Percentiles rank a stretch among this genome's conserved stretches.
Evolutionary conservation across 1,140 invertebrate species (phyloP).

Genomic region (Pseudomyrmex gracilis): DNA sequence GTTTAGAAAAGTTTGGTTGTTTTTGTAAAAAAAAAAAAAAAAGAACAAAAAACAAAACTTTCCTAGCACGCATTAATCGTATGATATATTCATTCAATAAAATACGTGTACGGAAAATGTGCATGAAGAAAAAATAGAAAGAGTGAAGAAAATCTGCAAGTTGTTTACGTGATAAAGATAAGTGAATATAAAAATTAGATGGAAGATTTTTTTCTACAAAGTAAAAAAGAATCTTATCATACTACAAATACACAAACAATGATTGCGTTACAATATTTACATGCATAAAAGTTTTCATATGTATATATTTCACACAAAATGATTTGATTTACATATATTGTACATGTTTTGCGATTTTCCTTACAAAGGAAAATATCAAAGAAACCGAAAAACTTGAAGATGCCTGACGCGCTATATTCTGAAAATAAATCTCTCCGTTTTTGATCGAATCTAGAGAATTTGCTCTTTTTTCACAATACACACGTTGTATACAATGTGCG

Average conservation of each 20-base stretch:
- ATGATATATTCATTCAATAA: neutral
- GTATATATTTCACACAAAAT: too few relatives aligned
- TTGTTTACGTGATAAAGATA: too few relatives aligned
- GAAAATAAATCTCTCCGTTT: neutral
- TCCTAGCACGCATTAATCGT: too few relatives aligned
- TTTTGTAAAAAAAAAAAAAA: neutral
- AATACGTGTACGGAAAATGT: neutral
- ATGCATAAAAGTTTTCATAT: too few relatives aligned
- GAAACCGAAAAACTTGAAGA: conserved; percentile 39
- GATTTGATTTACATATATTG: neutral
- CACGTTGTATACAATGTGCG: neutral
- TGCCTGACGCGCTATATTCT: conserved; percentile 17
- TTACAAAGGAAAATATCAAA: too few relatives aligned
- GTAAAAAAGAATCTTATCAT: neutral
- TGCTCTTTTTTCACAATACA: neutral
- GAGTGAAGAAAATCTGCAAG: neutral
- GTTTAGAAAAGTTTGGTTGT: neutral
- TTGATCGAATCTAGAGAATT: conserved; percentile 33
- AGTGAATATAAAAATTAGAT: neutral
- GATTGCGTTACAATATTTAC: too few relatives aligned
- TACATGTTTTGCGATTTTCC: neutral
- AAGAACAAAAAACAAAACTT: neutral
- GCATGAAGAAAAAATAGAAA: neutral
- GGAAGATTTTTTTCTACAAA: neutral
- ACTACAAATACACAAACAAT: neutral